A percentile compares a stretch with the other conserved stretches of the same genome.
phyloP scores from a whole-genome alignment of 2,888 invertebrate genomes.

The Erpobdella octoculata region DNA sequence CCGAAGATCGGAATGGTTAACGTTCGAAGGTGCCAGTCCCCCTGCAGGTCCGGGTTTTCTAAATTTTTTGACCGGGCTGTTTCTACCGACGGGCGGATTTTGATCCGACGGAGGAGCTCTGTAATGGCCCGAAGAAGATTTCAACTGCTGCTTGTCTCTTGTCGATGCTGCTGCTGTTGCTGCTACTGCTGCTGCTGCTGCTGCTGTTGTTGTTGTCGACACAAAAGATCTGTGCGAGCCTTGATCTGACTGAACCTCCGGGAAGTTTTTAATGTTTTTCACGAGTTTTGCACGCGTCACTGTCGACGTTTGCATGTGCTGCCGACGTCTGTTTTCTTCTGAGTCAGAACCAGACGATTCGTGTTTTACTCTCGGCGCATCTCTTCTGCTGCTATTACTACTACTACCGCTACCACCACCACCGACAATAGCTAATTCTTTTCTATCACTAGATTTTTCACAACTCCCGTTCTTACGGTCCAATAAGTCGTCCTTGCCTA shows the following conservation, averaged over 20 bases:
- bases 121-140: background rate
- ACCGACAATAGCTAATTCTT: no score
- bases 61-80: conserved; percentile 4
- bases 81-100: background rate
- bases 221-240: background rate
- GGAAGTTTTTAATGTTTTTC: background rate
- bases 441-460: no score
- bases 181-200: background rate
- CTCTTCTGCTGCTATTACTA: no score
- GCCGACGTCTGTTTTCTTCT: background rate
- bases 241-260: no score
- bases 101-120: background rate
- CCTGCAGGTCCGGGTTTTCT: background rate
- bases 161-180: background rate
- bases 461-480: background rate
- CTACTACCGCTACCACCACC: no score
- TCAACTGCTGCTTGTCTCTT: background rate
- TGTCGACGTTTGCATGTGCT: background rate
- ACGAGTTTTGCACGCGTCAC: background rate
- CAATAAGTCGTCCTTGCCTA: background rate
- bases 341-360: background rate
- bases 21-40: background rate
- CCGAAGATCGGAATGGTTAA: no score
- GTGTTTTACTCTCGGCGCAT: background rate
- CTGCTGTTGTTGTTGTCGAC: background rate